Conservation (phyloP, 2,113 vertebrate genomes). For the Perca flavescens region DNA sequence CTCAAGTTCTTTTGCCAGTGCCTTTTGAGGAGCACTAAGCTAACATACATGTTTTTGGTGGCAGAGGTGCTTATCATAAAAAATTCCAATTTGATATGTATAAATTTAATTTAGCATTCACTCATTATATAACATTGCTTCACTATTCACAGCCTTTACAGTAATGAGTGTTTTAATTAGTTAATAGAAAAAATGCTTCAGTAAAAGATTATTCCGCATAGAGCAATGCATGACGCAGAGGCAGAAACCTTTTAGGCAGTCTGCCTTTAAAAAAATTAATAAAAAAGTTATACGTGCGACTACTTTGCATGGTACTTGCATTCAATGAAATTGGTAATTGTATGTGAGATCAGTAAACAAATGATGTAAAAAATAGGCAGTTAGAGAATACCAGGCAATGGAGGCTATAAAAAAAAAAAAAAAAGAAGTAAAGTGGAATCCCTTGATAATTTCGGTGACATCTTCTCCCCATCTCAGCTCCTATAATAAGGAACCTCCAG, state of each 20-base stretch:
- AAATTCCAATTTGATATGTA: too few relatives aligned
- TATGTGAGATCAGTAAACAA: background rate
- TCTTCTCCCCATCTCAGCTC: conserved; percentile 45
- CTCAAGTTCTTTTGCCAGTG: too few relatives aligned
- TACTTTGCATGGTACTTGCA: background rate
- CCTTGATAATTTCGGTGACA: background rate
- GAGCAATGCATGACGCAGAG: background rate
- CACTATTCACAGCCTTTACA: background rate
- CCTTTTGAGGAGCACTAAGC: too few relatives aligned
- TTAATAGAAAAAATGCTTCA: background rate
- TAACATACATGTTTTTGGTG: too few relatives aligned
- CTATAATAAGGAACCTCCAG: conserved; percentile 31
- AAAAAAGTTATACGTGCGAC: background rate
- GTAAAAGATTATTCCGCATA: background rate
- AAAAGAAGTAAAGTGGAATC: background rate
- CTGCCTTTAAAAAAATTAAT: background rate
- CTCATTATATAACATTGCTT: background rate
- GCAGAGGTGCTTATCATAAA: too few relatives aligned
- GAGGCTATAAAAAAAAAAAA: background rate
- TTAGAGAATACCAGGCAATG: conserved; percentile 17
- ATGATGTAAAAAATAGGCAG: background rate
- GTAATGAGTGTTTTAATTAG: background rate
- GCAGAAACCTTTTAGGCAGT: background rate
- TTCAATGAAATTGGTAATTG: background rate
- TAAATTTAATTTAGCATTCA: too few relatives aligned